A percentile compares a stretch with the other conserved stretches of the same genome.
These are phyloP conservation scores for Buceros bicornis DNA, from an alignment of 2,797 vertebrate genomes.

Conservation along the genomic window DNA sequence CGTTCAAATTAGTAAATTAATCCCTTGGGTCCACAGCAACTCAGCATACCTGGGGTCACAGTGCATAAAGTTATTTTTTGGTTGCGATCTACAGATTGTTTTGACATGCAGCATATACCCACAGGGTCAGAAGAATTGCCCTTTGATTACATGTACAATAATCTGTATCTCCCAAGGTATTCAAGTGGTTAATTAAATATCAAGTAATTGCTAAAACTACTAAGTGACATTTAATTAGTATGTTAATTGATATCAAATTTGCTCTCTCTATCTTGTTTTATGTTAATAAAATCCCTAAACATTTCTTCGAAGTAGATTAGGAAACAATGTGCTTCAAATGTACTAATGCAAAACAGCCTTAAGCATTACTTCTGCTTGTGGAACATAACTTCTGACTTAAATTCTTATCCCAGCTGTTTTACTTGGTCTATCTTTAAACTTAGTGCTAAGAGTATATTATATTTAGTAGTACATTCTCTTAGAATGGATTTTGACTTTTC, in stretches of 20 bases:
- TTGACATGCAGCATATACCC: slow-evolving; percentile 52
- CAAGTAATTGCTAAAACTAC: slow-evolving; percentile 78
- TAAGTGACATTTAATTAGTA: slow-evolving; percentile 82
- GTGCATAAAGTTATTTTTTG: slow-evolving; percentile 16
- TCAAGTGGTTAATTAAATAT: slow-evolving; percentile 81
- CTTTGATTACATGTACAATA: slow-evolving; percentile 72
- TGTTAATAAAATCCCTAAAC: slow-evolving; percentile 79
- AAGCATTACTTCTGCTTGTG: slow-evolving; percentile 32
- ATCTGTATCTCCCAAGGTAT: slow-evolving; percentile 69
- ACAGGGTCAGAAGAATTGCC: slow-evolving; percentile 69
- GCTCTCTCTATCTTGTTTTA: slow-evolving; percentile 77
- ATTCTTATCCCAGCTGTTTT: not conserved
- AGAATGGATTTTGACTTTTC: not conserved
- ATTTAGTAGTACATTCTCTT: not conserved
- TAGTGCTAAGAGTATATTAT: not conserved
- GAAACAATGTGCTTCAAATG: slow-evolving; percentile 64
- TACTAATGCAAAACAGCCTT: slow-evolving; percentile 56
- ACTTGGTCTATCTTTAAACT: not conserved
- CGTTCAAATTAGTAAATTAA: slow-evolving; percentile 60
- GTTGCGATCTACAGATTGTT: slow-evolving; percentile 48
- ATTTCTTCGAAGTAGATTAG: slow-evolving; percentile 73
- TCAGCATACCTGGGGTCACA: not conserved
- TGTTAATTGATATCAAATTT: slow-evolving; percentile 81
- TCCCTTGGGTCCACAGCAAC: slow-evolving; percentile 16
- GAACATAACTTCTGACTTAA: not conserved